Conservation (phyloP, 2,113 vertebrate genomes). For the Tricholaema leucomelas region DNA sequence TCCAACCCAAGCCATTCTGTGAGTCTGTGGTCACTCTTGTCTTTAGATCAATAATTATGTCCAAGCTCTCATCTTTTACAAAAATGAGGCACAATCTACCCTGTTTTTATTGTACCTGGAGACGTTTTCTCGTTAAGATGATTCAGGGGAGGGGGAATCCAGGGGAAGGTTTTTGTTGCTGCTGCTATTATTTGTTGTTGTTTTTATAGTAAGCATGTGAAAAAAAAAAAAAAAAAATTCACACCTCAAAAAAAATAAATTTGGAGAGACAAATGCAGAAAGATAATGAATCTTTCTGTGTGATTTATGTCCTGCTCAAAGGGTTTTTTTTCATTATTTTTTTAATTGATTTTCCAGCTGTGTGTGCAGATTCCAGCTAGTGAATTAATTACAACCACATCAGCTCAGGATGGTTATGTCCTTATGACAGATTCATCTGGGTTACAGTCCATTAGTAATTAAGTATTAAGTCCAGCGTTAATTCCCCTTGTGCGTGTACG, state of each 20-base stretch:
- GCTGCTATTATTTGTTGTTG: not conserved
- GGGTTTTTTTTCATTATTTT: slow-evolving; percentile 10
- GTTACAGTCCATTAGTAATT: slow-evolving; percentile 40
- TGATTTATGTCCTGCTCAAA: slow-evolving; percentile 29
- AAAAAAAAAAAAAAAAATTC: not conserved
- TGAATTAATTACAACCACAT: slow-evolving; percentile 52
- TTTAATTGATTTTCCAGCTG: slow-evolving; percentile 57
- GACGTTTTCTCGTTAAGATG: not conserved
- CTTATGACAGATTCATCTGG: slow-evolving; percentile 44
- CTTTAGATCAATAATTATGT: not conserved
- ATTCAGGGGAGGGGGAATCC: not conserved
- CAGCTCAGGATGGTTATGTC: not conserved
- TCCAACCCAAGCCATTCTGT: too few relatives aligned
- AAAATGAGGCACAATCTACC: not conserved
- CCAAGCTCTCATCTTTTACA: not conserved
- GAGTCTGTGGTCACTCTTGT: not conserved
- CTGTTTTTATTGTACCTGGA: not conserved
- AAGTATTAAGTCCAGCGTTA: slow-evolving; percentile 19
- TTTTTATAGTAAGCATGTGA: not conserved
- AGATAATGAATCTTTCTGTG: not conserved
- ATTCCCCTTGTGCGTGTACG: not conserved
- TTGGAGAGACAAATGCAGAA: not conserved
- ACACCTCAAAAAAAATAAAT: not conserved
- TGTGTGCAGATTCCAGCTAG: slow-evolving; percentile 30
- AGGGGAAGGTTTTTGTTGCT: accelerated